These are phyloP conservation scores for Phylloscopus trochilus DNA, from an alignment of 2,113 vertebrate species.

Conservation along the genomic window DNA sequence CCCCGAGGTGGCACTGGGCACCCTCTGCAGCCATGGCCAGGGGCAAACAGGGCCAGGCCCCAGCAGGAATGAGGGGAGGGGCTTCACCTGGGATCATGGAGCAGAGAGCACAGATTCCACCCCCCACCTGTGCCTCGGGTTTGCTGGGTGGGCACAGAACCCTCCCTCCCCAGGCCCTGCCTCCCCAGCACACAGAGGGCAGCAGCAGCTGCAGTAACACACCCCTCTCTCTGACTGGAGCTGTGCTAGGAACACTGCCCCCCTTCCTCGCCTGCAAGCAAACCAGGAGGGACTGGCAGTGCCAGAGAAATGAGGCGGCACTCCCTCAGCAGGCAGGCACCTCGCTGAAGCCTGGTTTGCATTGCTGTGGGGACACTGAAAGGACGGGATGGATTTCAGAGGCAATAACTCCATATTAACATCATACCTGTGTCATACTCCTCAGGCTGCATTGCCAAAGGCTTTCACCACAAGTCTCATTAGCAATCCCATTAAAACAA, in stretches of 20 bases:
- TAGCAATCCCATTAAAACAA: slow-evolving; percentile 43
- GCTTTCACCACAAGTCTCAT: slow-evolving; percentile 28
- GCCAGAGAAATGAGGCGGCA: neutral
- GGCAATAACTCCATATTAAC: neutral
- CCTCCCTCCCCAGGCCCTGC: neutral
- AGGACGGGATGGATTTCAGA: neutral
- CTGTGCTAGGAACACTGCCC: neutral
- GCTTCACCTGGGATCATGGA: fast-evolving
- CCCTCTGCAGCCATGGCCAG: neutral
- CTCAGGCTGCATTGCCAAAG: neutral
- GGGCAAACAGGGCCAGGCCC: neutral
- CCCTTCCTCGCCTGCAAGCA: neutral
- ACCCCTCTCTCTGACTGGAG: neutral
- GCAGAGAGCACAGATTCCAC: fast-evolving
- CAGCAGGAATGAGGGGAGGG: neutral
- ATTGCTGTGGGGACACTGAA: neutral
- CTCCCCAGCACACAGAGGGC: neutral
- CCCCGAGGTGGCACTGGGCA: neutral
- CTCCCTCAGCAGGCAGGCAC: neutral
- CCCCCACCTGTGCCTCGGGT: neutral
- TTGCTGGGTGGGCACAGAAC: fast-evolving
- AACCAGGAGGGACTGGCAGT: neutral
- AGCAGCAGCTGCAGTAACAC: neutral
- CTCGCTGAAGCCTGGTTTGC: neutral
- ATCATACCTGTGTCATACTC: neutral